These are phyloP conservation scores for Arrhopalites spinosus DNA, from an alignment of 2,888 invertebrate species.

Conservation along the genomic window DNA sequence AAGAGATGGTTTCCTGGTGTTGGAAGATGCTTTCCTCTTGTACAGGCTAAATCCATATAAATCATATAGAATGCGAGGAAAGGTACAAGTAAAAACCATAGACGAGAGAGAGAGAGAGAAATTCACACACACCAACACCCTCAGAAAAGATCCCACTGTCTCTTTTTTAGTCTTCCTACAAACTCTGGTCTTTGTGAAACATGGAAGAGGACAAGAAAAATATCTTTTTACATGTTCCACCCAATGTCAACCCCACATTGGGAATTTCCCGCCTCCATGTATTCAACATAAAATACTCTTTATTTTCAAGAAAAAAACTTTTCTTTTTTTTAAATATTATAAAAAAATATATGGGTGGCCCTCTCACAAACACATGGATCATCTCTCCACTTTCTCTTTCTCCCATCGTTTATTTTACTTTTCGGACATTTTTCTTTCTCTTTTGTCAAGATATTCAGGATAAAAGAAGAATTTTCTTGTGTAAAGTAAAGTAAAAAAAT, in stretches of 20 bases:
- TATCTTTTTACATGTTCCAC: background rate
- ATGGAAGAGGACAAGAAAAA: background rate
- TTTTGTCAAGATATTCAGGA: no score
- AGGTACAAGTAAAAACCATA: background rate
- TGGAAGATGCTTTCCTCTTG: background rate
- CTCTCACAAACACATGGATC: no score
- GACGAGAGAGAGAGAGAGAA: constrained; percentile 32
- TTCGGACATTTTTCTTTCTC: background rate
- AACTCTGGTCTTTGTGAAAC: background rate
- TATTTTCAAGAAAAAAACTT: no score
- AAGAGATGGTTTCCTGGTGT: background rate
- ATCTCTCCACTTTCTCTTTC: background rate
- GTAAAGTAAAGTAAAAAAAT: no score
- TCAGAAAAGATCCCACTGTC: constrained; percentile 53
- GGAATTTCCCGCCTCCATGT: constrained; percentile 28
- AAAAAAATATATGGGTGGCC: no score
- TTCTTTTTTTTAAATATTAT: no score
- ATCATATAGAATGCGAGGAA: background rate
- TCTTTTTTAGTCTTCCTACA: background rate
- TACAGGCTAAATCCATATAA: constrained; percentile 1
- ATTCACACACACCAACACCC: constrained; percentile 51
- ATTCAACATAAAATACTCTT: constrained; percentile 26
- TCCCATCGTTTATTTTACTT: background rate
- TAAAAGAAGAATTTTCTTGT: no score
- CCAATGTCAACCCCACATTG: constrained; percentile 28